Evolutionary conservation across 2,113 vertebrate species (phyloP), one percentile per base, ranked within the genome.

Genomic region (Salminus brasiliensis): DNA sequence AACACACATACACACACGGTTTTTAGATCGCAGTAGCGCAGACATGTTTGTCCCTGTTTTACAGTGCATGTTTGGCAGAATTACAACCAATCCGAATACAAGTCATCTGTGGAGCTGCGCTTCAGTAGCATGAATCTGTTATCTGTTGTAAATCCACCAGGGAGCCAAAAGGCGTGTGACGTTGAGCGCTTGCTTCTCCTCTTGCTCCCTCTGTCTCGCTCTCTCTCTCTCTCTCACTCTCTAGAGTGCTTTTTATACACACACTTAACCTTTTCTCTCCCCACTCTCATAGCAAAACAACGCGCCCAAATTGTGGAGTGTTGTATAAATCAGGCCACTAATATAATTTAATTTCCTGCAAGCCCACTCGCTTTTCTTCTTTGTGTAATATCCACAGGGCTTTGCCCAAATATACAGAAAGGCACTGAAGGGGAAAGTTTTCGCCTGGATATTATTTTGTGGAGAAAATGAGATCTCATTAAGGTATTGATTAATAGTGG

Each of bases 401-500:
- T 91, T 86, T 70, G 80, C 70, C 77, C 59, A 77, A 72, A 65
- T n/a, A 78, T 78, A 81, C 59, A 82, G 74, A 11, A 74, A 74
- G 10, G 69, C 39, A 39, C 74, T 41, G 77, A 85, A 81, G 85
- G 84, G 79, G 59, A 83, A 86, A 87, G 83, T 85, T 89, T 90
- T 85, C n/a, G 86, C 75, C 85, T 83, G 85, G 85, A 86, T 88
- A 88, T 83, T 89, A 82, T 90, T 91, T 92, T 88, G 85, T 39
- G 72, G 74, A 86, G 88, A 92, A 92, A 93, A 93, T 88, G 81
- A 89, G 87, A 91, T 91, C 91, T 92, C 90, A 92, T 93, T 91
- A 91, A 91, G 85, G 89, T 91, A 92, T 93, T 93, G 90, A 93
- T 93, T 90, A 91, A 92, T 92, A 86, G 90, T 86, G 86, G 88